Evolutionary conservation across 2,797 vertebrate genomes (phyloP).

Genomic region (Poecilia velifera): DNA sequence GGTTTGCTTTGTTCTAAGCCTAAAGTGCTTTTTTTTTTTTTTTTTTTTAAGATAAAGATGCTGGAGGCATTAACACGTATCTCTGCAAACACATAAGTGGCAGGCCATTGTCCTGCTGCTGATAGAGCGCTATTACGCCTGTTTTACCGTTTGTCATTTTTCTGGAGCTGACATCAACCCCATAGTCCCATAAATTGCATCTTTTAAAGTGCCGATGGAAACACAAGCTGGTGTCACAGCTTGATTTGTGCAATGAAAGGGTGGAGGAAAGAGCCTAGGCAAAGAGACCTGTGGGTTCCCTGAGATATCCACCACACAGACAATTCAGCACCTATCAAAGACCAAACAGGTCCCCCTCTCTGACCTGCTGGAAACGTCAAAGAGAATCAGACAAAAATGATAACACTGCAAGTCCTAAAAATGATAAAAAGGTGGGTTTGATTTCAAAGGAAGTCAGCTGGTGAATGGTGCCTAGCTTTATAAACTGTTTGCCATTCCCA

Average conservation of each 20-base stretch:
- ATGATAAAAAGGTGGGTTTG: conserved; percentile 11
- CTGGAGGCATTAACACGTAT: conserved; percentile 87
- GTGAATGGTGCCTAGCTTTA: conserved; percentile 42
- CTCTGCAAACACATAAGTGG: conserved; percentile 83
- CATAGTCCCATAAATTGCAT: conserved; percentile 85
- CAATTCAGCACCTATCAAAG: conserved; percentile 84
- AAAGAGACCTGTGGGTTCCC: conserved; percentile 81
- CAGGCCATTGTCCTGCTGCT: conserved; percentile 84
- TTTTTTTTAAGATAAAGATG: conserved; percentile 75
- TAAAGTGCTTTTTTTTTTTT: conserved; percentile 10
- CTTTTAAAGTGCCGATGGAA: conserved; percentile 87
- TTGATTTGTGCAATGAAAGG: conserved; percentile 66
- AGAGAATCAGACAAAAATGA: conserved; percentile 51
- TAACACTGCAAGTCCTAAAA: conserved; percentile 18
- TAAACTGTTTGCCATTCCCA: conserved; percentile 77
- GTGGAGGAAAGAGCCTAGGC: conserved; percentile 57
- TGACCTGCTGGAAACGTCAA: conserved; percentile 79
- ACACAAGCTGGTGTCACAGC: conserved; percentile 76
- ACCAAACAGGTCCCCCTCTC: conserved; percentile 72
- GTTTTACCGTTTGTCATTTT: conserved; percentile 93
- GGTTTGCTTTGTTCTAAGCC: conserved; percentile 78
- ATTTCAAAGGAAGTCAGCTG: conserved; percentile 44
- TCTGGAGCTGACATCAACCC: conserved; percentile 83
- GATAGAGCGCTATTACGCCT: conserved; percentile 81
- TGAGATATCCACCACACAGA: conserved; percentile 79